phyloP scores from a whole-genome alignment of 2,888 invertebrate genomes.

The Disparrhopalites patrizii region DNA sequence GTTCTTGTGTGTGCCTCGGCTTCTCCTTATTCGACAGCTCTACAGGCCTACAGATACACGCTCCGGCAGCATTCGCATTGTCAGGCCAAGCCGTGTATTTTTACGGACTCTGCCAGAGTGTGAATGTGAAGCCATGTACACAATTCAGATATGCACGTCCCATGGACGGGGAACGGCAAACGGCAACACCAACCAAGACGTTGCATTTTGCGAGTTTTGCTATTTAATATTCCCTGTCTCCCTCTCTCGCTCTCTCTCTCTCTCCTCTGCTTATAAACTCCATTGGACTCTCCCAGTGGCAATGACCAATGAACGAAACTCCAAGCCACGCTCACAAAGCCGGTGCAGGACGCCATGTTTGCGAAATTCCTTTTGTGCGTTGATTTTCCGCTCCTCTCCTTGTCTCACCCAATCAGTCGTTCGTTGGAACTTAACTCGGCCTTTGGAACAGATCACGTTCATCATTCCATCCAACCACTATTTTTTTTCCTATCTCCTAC shows the following conservation, averaged over 20 bases:
- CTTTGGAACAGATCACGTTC: no score
- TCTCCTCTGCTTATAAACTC: not conserved
- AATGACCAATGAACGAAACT: constrained; percentile 46
- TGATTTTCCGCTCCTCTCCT: constrained; percentile 29
- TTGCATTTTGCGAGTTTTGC: constrained; percentile 15
- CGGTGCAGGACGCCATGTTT: constrained; percentile 47
- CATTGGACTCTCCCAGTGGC: constrained; percentile 45
- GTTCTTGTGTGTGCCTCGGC: constrained; percentile 1
- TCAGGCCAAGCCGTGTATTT: no score
- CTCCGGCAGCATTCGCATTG: not conserved
- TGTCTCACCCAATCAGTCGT: constrained; percentile 19
- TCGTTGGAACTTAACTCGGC: constrained; percentile 22
- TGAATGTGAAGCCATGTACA: no score
- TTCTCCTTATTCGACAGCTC: no score
- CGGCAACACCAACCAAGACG: constrained; percentile 8
- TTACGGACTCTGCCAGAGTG: no score
- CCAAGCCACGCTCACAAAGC: constrained; percentile 44
- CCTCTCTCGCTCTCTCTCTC: constrained; percentile 20
- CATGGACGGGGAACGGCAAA: constrained; percentile 1
- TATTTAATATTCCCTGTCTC: constrained; percentile 21
- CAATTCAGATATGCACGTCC: not conserved
- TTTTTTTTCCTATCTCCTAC: no score
- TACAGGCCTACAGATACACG: not conserved
- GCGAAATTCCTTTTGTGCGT: constrained; percentile 40
- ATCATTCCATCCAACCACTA: no score